Percentiles rank a stretch among this genome's conserved stretches.
Evolutionary conservation across 92 coral and sea anemone species (phyloP).

Genomic region (Pocillopora meandrina): DNA sequence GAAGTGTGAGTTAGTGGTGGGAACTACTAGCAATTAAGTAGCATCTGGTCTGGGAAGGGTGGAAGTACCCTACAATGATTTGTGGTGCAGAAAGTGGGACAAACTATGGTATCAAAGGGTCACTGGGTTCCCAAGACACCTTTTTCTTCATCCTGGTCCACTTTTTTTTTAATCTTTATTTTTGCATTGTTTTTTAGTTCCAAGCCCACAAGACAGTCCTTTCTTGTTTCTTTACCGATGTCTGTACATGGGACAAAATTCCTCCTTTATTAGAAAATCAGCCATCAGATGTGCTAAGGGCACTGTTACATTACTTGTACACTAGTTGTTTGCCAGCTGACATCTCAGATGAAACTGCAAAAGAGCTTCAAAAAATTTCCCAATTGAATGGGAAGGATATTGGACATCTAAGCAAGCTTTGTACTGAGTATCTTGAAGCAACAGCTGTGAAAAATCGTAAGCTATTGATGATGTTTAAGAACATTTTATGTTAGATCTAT

Average conservation of each 20-base stretch:
- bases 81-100: too few relatives aligned
- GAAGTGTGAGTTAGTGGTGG: too few relatives aligned
- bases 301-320: constrained; percentile 68
- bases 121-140: neutral
- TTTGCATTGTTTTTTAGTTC: constrained; percentile 45
- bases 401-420: constrained; percentile 57
- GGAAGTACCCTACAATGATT: too few relatives aligned
- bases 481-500: too few relatives aligned
- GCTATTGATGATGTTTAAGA: constrained; percentile 3
- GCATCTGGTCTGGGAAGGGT: too few relatives aligned
- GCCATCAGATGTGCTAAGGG: constrained; percentile 61
- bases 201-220: constrained; percentile 76
- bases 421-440: constrained; percentile 71
- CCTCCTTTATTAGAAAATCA: constrained; percentile 60
- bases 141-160: neutral
- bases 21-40: too few relatives aligned
- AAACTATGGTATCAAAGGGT: too few relatives aligned
- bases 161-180: neutral
- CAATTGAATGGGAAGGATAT: constrained; percentile 32
- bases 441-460: constrained; percentile 82
- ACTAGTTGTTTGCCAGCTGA: constrained; percentile 63
- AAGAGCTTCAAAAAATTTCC: constrained; percentile 45
- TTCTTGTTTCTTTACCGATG: constrained; percentile 63
- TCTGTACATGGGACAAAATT: constrained; percentile 61
- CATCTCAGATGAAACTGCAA: constrained; percentile 62